Evolutionary conservation across 2,888 invertebrate species (phyloP).

Genomic region (Melieria crassipennis): DNA sequence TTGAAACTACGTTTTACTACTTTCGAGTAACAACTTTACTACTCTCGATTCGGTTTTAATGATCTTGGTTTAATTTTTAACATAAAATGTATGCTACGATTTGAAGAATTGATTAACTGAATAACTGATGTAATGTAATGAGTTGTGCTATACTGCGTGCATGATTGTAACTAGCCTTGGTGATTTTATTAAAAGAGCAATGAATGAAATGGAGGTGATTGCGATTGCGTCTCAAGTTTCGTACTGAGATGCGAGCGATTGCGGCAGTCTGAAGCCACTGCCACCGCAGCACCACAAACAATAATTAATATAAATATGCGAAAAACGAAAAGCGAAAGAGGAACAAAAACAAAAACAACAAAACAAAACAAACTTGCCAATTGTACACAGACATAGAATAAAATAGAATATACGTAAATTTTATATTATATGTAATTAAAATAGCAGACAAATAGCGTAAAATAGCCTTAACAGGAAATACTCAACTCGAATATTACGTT

Average conservation of each 20-base stretch:
- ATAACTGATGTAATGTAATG: too few relatives aligned
- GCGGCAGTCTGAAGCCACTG: too few relatives aligned
- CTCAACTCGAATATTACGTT: not conserved
- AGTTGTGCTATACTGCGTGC: too few relatives aligned
- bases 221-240: not conserved
- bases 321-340: not conserved
- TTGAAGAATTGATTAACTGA: too few relatives aligned
- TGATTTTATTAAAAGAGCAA: not conserved
- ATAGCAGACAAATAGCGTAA: not conserved
- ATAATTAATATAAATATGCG: not conserved
- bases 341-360: not conserved
- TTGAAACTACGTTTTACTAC: too few relatives aligned
- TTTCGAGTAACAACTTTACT: too few relatives aligned
- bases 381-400: slow-evolving; percentile 19
- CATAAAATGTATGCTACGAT: too few relatives aligned
- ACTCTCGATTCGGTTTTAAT: too few relatives aligned
- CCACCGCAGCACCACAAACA: not conserved
- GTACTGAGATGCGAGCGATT: too few relatives aligned
- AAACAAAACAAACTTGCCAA: slow-evolving; percentile 26
- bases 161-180: too few relatives aligned
- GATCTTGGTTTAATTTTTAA: too few relatives aligned
- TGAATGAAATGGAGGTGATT: not conserved
- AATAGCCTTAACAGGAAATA: not conserved
- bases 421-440: slow-evolving; percentile 12
- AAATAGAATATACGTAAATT: slow-evolving; percentile 15